Percentiles rank a stretch among this genome's conserved stretches.
Evolutionary conservation across 2,797 vertebrate species (phyloP).

Genomic region (Gambelia wislizenii): DNA sequence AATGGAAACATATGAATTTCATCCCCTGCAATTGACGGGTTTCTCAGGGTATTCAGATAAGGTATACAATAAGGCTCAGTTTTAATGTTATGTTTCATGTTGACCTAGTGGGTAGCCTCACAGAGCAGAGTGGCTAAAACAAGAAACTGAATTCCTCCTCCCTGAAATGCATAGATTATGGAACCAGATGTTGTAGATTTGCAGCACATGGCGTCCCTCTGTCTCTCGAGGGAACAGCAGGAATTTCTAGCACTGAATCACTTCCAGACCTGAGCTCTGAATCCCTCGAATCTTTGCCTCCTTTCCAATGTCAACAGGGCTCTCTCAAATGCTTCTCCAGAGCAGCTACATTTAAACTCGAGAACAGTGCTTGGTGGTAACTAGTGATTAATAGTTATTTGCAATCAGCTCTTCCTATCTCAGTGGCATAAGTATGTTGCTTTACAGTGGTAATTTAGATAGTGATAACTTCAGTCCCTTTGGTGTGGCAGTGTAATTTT

Average conservation of each 20-base stretch:
- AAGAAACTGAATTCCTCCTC: slow-evolving; percentile 11
- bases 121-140: slow-evolving; percentile 34
- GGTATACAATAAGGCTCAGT: not conserved
- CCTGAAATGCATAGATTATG: slow-evolving; percentile 47
- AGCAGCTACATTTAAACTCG: slow-evolving; percentile 27
- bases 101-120: not conserved
- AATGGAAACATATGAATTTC: not conserved
- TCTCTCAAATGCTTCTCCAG: slow-evolving; percentile 27
- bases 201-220: slow-evolving; percentile 23
- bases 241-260: slow-evolving; percentile 48
- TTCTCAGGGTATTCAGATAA: slow-evolving; percentile 18
- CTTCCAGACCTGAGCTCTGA: slow-evolving; percentile 47
- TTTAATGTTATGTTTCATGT: too few relatives aligned
- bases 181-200: slow-evolving; percentile 44
- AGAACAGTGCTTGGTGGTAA: not conserved
- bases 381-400: not conserved
- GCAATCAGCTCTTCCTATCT: not conserved
- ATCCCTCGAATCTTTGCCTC: slow-evolving; percentile 25
- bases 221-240: slow-evolving; percentile 48
- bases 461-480: not conserved
- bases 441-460: not conserved
- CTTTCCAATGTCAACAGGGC: slow-evolving; percentile 42
- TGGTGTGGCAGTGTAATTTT: too few relatives aligned
- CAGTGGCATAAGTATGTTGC: not conserved
- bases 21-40: not conserved